Conservation (phyloP, 2,888 invertebrate species). For the Cephus nigrinus region DNA sequence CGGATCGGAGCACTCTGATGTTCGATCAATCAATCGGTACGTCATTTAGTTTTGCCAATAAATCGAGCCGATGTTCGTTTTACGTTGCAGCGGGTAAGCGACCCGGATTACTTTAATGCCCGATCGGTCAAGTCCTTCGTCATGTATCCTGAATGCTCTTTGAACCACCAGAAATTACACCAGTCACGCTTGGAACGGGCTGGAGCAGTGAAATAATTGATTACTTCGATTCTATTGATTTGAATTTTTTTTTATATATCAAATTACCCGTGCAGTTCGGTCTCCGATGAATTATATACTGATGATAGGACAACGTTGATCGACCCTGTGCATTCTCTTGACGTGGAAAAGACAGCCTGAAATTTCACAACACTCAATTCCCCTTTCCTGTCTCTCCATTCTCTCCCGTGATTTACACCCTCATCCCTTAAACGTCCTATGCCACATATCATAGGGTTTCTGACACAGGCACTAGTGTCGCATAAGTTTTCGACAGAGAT, state of each 20-base stretch:
- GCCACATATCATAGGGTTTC: slow-evolving; percentile 1
- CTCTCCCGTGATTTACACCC: background rate
- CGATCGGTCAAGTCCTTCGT: background rate
- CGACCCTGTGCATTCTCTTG: background rate
- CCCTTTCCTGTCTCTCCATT: background rate
- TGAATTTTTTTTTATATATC: background rate
- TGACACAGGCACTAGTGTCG: background rate
- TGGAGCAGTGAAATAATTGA: background rate
- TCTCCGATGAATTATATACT: background rate
- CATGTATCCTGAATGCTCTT: background rate
- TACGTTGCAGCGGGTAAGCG: background rate
- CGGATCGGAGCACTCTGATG: background rate
- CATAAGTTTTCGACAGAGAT: slow-evolving; percentile 4
- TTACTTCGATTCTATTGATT: background rate
- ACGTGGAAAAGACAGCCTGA: background rate
- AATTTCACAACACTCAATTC: background rate
- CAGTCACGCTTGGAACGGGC: background rate
- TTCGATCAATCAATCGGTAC: slow-evolving; percentile 2
- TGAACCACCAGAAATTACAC: background rate
- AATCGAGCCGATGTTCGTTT: background rate
- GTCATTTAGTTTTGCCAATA: background rate
- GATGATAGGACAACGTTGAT: background rate
- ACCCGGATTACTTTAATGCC: slow-evolving; percentile 2
- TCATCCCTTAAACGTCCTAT: slow-evolving; percentile 1
- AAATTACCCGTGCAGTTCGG: background rate